Conservation (phyloP, 2,113 vertebrate genomes). For the Andinoacara biseriatus region DNA sequence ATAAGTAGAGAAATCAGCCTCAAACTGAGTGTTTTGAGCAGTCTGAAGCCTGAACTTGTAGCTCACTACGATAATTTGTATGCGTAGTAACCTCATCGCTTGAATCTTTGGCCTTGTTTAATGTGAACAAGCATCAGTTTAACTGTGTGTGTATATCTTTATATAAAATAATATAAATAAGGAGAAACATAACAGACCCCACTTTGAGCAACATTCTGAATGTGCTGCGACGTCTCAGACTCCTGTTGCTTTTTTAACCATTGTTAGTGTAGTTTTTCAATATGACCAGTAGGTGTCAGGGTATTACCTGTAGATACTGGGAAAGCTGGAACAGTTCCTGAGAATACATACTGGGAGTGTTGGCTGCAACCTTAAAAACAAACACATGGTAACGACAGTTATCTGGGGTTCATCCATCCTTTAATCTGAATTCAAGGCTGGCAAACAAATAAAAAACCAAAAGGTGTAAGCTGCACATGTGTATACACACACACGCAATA, state of each 20-base stretch:
- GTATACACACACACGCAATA: background rate
- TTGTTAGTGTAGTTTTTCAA: background rate
- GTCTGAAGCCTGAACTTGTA: background rate
- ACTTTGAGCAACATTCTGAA: too few relatives aligned
- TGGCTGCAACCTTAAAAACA: conserved; percentile 91
- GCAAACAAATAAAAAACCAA: background rate
- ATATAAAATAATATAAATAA: background rate
- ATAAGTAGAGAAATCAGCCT: background rate
- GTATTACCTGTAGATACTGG: conserved; percentile 97
- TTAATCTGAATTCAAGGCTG: background rate
- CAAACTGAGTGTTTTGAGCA: background rate
- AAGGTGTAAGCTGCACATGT: background rate
- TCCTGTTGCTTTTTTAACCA: background rate
- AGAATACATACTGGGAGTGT: conserved; percentile 99
- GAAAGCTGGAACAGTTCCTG: conserved; percentile 99
- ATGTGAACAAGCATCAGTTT: background rate
- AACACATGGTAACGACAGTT: background rate
- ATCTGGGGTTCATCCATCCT: background rate
- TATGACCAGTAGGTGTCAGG: conserved; percentile 67
- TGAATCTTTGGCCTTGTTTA: too few relatives aligned
- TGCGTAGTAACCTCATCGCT: too few relatives aligned
- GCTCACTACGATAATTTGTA: background rate
- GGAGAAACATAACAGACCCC: background rate
- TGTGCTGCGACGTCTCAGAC: background rate
- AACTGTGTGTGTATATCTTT: background rate